Evolutionary conservation across 2,113 vertebrate genomes (phyloP).

Genomic region (Meles meles): DNA sequence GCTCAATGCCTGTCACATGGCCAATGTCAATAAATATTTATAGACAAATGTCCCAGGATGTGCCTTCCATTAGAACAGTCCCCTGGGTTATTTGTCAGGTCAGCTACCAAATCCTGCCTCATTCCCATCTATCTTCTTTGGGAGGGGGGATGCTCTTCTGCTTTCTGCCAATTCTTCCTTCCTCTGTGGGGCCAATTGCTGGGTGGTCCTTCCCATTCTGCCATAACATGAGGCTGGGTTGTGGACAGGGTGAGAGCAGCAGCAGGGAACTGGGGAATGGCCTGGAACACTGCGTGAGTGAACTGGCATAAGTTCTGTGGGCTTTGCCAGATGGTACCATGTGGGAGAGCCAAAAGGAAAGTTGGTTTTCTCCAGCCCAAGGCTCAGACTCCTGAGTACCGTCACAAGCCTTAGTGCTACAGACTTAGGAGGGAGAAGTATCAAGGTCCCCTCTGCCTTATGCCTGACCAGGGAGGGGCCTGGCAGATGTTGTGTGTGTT

Average conservation of each 20-base stretch:
- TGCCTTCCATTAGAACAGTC: background rate
- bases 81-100: background rate
- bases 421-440: background rate
- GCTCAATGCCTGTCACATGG: background rate
- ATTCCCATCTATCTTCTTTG: background rate
- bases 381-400: conserved; percentile 2
- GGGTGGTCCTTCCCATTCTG: background rate
- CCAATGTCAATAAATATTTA: background rate
- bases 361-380: conserved; percentile 25
- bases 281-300: conserved; percentile 45
- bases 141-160: background rate
- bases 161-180: background rate
- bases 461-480: background rate
- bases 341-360: conserved; percentile 51
- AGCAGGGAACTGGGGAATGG: conserved; percentile 8
- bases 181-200: background rate
- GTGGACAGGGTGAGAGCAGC: background rate
- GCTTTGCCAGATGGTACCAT: conserved; percentile 52
- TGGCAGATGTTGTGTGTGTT: background rate
- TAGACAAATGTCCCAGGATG: background rate
- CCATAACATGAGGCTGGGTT: background rate
- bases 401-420: background rate
- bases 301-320: conserved; percentile 62
- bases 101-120: background rate
- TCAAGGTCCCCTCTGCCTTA: conserved; percentile 46